Base-by-base conservation (phyloP, 2,113 vertebrate genomes). In the Actinemys pallida region DNA sequence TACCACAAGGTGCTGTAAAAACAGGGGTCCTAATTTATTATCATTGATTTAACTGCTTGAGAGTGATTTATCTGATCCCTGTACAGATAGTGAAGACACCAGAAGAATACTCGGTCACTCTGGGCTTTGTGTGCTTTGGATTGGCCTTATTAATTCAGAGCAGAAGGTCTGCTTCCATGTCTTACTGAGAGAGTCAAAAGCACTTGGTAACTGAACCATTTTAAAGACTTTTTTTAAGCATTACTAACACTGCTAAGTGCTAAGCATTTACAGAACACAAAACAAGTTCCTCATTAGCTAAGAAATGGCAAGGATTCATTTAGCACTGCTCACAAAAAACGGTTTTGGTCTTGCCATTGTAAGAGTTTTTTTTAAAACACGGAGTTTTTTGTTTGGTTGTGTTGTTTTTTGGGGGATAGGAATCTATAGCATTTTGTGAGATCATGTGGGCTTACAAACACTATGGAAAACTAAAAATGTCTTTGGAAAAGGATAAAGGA, bases 1-100 rank as follows among this genome's bases (percentile, higher is more conserved):
- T 98, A 97, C 97, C 95, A 87, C 89, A 97, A 97, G 96, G 95
- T 92, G 14, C 88, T 93, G 87, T 96, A 84, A 96, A 97, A 97
- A 95, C 96, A 95, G 91, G 97, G 97, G 85, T 96, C 97, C 94
- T 97, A 98, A 98, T 98, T 98, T 98, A 99, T 95, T 94, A 95
- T 98, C 97, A 97, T 97, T 97, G 97, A 97, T 98, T 97, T 97
- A 96, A 98, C 95, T 96, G 98, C 97, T 96, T 96, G 76, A 96
- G 93, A 96, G 91, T 98, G 98, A 99, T 99, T 99, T 98, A 98
- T 98, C 96, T 97, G 96, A 95, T 95, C 96, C 96, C 96, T 65
- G 86, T 94, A 96, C 98, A 98, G 96, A 97, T 96, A 97, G 97
- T 83, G 87, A 97, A 86, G 95, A 91, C 95, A 97, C 96, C 88